Percentiles rank a stretch among this genome's conserved stretches.
These are phyloP conservation scores for Nasonia giraulti DNA, from an alignment of 1,140 invertebrate genomes.

Conservation along the genomic window DNA sequence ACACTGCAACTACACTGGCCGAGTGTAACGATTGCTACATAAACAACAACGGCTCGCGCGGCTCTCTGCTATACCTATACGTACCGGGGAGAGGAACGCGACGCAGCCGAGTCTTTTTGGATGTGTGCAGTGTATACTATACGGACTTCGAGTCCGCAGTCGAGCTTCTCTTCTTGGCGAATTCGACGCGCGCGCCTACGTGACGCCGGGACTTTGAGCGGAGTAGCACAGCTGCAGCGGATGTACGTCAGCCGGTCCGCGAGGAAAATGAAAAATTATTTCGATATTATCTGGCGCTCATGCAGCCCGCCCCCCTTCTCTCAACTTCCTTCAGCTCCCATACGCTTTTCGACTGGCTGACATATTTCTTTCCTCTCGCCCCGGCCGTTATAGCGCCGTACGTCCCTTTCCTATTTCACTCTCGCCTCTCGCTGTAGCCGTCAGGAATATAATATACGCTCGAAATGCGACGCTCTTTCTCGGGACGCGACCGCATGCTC, in stretches of 20 bases:
- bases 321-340: not conserved
- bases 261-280: constrained; percentile 53
- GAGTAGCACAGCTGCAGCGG: constrained; percentile 45
- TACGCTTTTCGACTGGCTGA: not conserved
- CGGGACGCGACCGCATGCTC: constrained; percentile 56
- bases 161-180: not conserved
- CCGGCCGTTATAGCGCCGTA: not conserved
- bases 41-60: constrained; percentile 17
- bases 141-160: not conserved
- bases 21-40: constrained; percentile 47
- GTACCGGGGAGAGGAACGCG: too few relatives aligned
- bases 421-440: too few relatives aligned
- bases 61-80: not conserved
- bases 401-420: constrained; percentile 13
- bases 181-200: constrained; percentile 36
- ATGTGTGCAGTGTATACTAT: not conserved
- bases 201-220: constrained; percentile 34
- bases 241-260: constrained; percentile 42
- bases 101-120: constrained; percentile 5
- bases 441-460: too few relatives aligned
- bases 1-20: not conserved
- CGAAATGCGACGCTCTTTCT: not conserved
- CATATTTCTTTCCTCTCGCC: constrained; percentile 2
- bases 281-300: constrained; percentile 46
- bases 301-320: not conserved